A percentile compares a stretch with the other conserved stretches of the same genome.
phyloP scores from a whole-genome alignment of 2,888 invertebrate genomes.

The Caenorhabditis virilis region DNA sequence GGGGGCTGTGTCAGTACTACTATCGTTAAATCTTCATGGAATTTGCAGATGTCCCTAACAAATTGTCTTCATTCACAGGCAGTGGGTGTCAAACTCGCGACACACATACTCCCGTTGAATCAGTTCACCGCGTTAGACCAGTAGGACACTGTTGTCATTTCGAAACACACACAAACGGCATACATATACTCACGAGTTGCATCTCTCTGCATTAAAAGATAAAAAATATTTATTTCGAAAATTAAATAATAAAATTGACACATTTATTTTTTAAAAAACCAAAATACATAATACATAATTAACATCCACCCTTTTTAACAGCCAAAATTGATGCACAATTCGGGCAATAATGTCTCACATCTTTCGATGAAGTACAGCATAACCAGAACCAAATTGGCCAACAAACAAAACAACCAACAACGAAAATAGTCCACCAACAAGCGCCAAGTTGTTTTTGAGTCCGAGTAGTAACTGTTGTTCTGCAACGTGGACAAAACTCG shows the following conservation, averaged over 20 bases:
- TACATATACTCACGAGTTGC: too few species aligned
- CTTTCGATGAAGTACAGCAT: constrained; percentile 21
- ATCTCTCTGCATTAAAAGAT: too few species aligned
- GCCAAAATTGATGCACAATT: constrained; percentile 24
- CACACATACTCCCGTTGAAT: too few species aligned
- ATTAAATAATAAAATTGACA: too few species aligned
- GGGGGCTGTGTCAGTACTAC: constrained; percentile 52
- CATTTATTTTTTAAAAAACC: too few species aligned
- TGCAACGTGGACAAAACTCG: not conserved
- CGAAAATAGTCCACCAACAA: constrained; percentile 29
- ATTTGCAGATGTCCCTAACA: constrained; percentile 55
- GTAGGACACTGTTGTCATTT: too few species aligned
- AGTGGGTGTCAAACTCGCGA: constrained; percentile 33
- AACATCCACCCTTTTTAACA: constrained; percentile 23
- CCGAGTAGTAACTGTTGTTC: constrained; percentile 22
- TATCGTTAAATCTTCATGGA: constrained; percentile 54
- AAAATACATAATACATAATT: too few species aligned
- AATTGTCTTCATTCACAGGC: constrained; percentile 47
- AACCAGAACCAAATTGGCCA: constrained; percentile 5
- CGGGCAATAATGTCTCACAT: constrained; percentile 29
- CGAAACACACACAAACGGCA: too few species aligned
- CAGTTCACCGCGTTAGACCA: too few species aligned
- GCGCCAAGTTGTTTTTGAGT: constrained; percentile 7
- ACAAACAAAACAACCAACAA: constrained; percentile 2
- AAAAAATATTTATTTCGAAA: too few species aligned